Evolutionary conservation across 2,797 vertebrate genomes (phyloP).

Genomic region (Phoxinus dragarum): DNA sequence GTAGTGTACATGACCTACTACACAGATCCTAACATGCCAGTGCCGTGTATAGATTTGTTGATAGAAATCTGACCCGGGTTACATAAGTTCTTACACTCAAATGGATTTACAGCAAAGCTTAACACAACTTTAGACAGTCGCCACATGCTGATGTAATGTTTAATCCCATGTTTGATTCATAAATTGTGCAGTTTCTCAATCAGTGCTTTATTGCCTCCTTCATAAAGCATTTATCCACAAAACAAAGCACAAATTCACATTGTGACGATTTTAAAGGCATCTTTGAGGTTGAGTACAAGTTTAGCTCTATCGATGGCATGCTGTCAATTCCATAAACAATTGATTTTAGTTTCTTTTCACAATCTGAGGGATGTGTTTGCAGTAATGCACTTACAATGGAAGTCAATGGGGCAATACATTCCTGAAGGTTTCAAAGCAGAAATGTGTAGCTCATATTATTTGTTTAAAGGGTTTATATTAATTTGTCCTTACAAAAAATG

Average conservation of each 20-base stretch:
- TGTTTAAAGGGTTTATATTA: background rate
- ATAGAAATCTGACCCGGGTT: background rate
- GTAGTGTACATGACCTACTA: background rate
- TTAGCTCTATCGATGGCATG: background rate
- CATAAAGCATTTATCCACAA: background rate
- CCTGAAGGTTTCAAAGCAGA: background rate
- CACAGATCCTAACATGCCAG: background rate
- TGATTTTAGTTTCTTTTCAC: background rate
- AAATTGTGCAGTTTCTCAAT: background rate
- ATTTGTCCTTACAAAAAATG: background rate
- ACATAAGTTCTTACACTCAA: constrained; percentile 13
- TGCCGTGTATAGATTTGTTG: background rate
- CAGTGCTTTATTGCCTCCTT: background rate
- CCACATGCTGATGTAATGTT: background rate
- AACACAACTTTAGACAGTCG: constrained; percentile 5
- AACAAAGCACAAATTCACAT: background rate
- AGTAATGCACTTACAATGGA: background rate
- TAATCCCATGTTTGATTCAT: constrained; percentile 7
- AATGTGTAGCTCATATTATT: background rate
- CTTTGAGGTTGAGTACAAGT: background rate
- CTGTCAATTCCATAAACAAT: background rate
- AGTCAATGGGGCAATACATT: background rate
- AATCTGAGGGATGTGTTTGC: background rate
- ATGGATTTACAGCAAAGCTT: background rate
- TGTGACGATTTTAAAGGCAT: background rate